Conservation (phyloP, 2,888 invertebrate genomes). For the Sinelater perroti region DNA sequence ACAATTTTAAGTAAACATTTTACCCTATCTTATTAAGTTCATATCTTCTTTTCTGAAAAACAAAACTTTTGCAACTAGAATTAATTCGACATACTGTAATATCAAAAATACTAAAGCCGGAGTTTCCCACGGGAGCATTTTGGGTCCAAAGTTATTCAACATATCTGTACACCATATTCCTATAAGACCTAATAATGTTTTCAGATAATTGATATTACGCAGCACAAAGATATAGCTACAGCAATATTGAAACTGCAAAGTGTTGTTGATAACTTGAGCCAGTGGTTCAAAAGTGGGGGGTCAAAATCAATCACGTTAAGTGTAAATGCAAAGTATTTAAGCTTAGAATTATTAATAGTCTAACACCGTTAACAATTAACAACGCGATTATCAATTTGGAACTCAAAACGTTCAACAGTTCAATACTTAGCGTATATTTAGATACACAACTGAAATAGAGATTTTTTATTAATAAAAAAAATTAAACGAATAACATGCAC, state of each 20-base stretch:
- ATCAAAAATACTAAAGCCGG: background rate
- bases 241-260: background rate
- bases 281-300: background rate
- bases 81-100: background rate
- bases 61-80: too few relatives aligned
- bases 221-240: background rate
- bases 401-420: background rate
- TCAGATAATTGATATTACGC: background rate
- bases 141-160: background rate
- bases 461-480: background rate
- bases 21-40: background rate
- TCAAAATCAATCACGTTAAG: background rate
- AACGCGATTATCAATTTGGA: background rate
- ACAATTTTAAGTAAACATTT: background rate
- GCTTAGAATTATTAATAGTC: background rate
- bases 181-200: background rate
- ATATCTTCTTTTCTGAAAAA: background rate
- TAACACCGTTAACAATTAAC: background rate
- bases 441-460: too few relatives aligned
- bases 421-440: background rate
- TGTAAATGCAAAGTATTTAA: background rate
- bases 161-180: background rate
- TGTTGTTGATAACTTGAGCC: background rate
- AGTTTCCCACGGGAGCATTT: background rate
- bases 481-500: background rate